Evolutionary conservation across 2,113 vertebrate genomes (phyloP), one percentile per base, ranked within the genome.

Genomic region (Catagonus wagneri): DNA sequence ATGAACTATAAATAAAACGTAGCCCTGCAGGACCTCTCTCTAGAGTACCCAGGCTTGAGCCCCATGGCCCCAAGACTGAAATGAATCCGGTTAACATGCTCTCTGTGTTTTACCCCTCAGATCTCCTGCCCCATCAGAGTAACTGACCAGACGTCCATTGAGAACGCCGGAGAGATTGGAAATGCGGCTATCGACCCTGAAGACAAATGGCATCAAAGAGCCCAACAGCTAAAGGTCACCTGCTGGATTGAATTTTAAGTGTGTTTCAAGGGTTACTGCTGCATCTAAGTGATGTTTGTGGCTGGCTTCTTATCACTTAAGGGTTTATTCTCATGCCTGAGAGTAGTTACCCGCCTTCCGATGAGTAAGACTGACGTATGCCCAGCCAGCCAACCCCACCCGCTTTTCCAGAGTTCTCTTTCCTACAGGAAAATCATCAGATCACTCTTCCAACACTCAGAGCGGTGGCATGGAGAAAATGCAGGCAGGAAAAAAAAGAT

Each of bases 211-310:
- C 93, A 89, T 87, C 98, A 98, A 93, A 98, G 98, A 96, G 97
- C 97, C 92, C 98, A 98, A n/a, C 98, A 98, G 95, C 96, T 99
- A 93, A 98, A 98, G 98, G 98, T 99, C 97, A 95, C 36, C 76
- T 61, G 84, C 93, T 75, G 0, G 1, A 7, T 14, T 95, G 65
- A 76, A 93, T 72, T 89, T 84, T 95, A 17, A 90, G 85, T 34
- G 74, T 89, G 89, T 88, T 94, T 94, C 75, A 11, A 66, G 75
- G 44, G 11, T 63, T 79, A 39, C n/a, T 72, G 83, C 89, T 96
- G 61, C 61, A 72, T 93, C 90, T 36, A 36, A 86, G 84, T 65
- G 29, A 91, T 80, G 83, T 74, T 60, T n/a, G 8, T 13, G 76
- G 11, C 81, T 79, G 90, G 71, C 60, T 92, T 92, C 86, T 83